Evolutionary conservation across 2,113 vertebrate genomes (phyloP), one percentile per base, ranked within the genome.

Genomic region (Cranoglanis bouderius): DNA sequence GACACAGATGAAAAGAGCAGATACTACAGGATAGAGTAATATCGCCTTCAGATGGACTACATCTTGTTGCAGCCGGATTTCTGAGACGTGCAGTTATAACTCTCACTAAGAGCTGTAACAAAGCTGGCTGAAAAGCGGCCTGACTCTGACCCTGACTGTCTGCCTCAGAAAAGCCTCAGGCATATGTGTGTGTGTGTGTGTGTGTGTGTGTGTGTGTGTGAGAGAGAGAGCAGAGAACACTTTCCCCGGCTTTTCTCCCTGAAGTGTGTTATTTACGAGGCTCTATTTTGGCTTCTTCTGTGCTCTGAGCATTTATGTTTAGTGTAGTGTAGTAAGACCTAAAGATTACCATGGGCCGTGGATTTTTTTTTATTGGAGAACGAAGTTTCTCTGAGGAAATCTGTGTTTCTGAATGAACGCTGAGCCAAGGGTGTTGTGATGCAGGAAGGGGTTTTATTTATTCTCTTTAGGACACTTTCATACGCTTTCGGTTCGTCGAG

Each of bases 91-190:
- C n/a, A 14, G 18, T 53, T 81, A 1, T 67, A 81, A 87, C 4
- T n/a, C 46, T 87, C 24, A 4, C 35, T 75, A 19, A 77, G 61
- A 59, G 8, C 51, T 13, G 67, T 75, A 51, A 24, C 21, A 59
- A 40, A 59, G 84, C 70, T 38, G n/a, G 32, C 65, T 67, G 29
- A 29, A 53, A 40, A 32, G 13, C 32, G 29, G 78, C 78, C 67
- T 46, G 61, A 29, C 78, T 84, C 29, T 85, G 83, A 67, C 74
- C 82, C 82, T 70, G 82, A 59, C 43, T 75, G 75, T 88, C 86
- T 82, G 43, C 67, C 35, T 87, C 40, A 61, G 85, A 72, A 53
- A 65, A 24, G 40, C 43, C 74, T 57, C 55, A 74, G 82, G 77
- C 21, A 26, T 82, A 16, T 82, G 78, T 81, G 29, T 53, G 77